Percentiles rank a stretch among this genome's conserved stretches.
Evolutionary conservation across 2,797 vertebrate genomes (phyloP).

Genomic region (Acestrorhynchus altus): DNA sequence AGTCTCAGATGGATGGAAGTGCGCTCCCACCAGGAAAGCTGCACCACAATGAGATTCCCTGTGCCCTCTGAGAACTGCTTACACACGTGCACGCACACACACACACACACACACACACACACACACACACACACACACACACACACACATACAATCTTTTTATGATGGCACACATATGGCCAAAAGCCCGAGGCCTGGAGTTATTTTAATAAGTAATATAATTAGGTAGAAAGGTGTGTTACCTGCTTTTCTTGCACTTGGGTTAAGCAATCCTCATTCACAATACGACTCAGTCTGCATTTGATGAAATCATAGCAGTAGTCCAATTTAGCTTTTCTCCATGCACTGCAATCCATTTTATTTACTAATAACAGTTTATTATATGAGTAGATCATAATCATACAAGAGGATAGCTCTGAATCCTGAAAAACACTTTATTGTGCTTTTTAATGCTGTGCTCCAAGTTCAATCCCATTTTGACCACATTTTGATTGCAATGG

Average conservation of each 20-base stretch:
- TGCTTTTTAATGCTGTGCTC: conserved; percentile 23
- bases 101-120: conserved; percentile 47
- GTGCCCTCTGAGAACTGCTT: conserved; percentile 61
- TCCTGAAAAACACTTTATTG: conserved; percentile 3
- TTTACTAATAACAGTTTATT: conserved; percentile 12
- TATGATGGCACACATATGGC: not conserved
- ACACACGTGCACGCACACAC: conserved; percentile 47
- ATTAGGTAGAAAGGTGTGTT: not conserved
- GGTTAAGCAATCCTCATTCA: not conserved
- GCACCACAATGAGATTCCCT: conserved; percentile 67
- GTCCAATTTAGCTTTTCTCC: not conserved
- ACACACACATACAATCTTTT: conserved; percentile 42
- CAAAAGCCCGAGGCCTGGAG: not conserved
- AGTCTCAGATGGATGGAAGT: conserved; percentile 81
- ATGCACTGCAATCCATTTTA: conserved; percentile 19
- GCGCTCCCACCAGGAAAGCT: conserved; percentile 70
- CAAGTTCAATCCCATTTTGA: conserved; percentile 15
- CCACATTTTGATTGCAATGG: conserved; percentile 19
- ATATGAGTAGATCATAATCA: conserved; percentile 12
- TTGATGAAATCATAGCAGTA: not conserved
- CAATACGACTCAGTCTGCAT: not conserved
- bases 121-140: conserved; percentile 51
- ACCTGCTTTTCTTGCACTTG: conserved; percentile 1
- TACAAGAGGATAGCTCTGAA: not conserved
- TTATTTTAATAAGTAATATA: conserved; percentile 8